Evolutionary conservation across 2,797 vertebrate species (phyloP).

Genomic region (Oryzias sinensis): DNA sequence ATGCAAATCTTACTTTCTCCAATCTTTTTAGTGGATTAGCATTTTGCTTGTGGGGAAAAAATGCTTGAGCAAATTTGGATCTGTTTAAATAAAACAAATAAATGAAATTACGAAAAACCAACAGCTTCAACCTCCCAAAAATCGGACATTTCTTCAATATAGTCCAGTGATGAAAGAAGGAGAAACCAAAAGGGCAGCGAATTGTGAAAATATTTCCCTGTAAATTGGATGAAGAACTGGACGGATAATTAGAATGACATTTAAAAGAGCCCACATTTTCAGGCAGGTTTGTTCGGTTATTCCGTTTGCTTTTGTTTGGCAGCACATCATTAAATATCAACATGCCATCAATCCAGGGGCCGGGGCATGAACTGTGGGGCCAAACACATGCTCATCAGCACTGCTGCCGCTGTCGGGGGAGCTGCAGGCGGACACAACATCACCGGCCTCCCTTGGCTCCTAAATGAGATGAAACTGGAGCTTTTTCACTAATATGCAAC

Average conservation of each 20-base stretch:
- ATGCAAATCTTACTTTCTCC: too few relatives aligned
- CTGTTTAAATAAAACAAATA: too few relatives aligned
- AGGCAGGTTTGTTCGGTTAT: constrained; percentile 33
- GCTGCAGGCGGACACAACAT: constrained; percentile 37
- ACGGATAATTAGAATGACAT: constrained; percentile 80
- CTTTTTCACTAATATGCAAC: constrained; percentile 39
- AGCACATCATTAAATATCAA: constrained; percentile 80
- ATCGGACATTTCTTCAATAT: constrained; percentile 15
- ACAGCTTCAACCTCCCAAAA: neutral
- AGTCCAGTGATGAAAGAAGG: constrained; percentile 8
- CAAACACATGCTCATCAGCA: constrained; percentile 68
- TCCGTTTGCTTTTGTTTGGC: constrained; percentile 43
- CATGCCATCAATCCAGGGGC: constrained; percentile 67
- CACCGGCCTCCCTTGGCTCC: constrained; percentile 25
- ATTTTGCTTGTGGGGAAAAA: too few relatives aligned
- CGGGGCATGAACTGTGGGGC: constrained; percentile 58
- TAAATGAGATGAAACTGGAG: constrained; percentile 53
- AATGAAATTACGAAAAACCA: neutral
- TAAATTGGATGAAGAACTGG: constrained; percentile 47
- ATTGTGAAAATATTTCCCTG: constrained; percentile 73
- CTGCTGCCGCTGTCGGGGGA: constrained; percentile 35
- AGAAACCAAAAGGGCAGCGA: constrained; percentile 29
- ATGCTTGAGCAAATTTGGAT: too few relatives aligned
- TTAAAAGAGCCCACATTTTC: constrained; percentile 56
- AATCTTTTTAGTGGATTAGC: too few relatives aligned